Evolutionary conservation across 2,888 invertebrate genomes (phyloP).

Genomic region (Drosophila aldrichi): DNA sequence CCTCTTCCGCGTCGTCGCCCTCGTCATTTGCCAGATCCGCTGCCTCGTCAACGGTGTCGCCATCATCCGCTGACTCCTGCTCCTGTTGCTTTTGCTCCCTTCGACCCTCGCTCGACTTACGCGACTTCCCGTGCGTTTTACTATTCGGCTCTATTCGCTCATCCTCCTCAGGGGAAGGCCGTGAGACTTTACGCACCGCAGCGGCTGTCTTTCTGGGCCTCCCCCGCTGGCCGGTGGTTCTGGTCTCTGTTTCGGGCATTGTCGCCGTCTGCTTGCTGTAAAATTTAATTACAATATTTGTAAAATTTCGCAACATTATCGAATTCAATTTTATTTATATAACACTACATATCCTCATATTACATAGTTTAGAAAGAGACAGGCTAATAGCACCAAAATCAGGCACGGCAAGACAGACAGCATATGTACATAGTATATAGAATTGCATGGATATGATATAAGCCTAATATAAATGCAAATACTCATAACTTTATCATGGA

Average conservation of each 20-base stretch:
- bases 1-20: slow-evolving; percentile 17
- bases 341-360: too few relatives aligned
- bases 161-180: slow-evolving; percentile 37
- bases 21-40: slow-evolving; percentile 8
- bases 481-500: too few relatives aligned
- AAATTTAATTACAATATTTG: background rate
- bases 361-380: too few relatives aligned
- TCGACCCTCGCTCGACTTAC: slow-evolving; percentile 8
- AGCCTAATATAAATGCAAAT: too few relatives aligned
- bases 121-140: slow-evolving; percentile 18
- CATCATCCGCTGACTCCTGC: background rate
- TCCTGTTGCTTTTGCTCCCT: slow-evolving; percentile 41
- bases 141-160: slow-evolving; percentile 12
- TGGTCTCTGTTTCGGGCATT: slow-evolving; percentile 53
- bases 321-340: too few relatives aligned
- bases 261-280: slow-evolving; percentile 45
- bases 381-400: too few relatives aligned
- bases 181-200: slow-evolving; percentile 25
- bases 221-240: slow-evolving; percentile 29
- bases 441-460: too few relatives aligned
- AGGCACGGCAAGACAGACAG: too few relatives aligned
- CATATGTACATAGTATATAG: too few relatives aligned
- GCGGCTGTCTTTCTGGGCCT: slow-evolving; percentile 49
- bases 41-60: slow-evolving; percentile 25
- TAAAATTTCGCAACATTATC: too few relatives aligned